Evolutionary conservation across 1,140 invertebrate species (phyloP), one percentile per base, ranked within the genome.

Genomic region (Drosophila nikananu): DNA sequence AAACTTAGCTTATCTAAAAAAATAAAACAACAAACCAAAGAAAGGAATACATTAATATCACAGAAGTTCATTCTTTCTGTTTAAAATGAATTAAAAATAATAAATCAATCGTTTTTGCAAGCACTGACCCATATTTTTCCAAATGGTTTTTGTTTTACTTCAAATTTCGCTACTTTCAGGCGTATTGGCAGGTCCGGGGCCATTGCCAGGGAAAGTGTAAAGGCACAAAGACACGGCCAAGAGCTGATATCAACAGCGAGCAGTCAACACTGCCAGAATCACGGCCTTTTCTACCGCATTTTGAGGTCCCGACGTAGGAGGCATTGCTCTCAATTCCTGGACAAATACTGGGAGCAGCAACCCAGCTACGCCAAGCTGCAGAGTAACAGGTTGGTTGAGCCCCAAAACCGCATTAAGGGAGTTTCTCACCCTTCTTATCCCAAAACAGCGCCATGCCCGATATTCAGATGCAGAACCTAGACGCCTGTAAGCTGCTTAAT

Each of bases 381-480:
- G 13, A 82, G 67, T 58, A 86, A 92, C 58, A 87, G 83, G 91
- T 92, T 35, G 66, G 60, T 12, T 7, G 21, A 39, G 3, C 35
- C 35, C 13, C 15, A 23, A n/a, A 25, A 15, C 21, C n/a, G 21
- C 35, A 51, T 5, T 2, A n/a, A 37, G 15, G 44, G n/a, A 17
- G 30, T 4, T n/a, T 32, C 9, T n/a, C 17, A 35, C 30, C 27
- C 27, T 15, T 23, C 6, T 19, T 2, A 55, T n/a, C 48, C 12
- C 12, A 25, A 35, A 1, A 35, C 27, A 83, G 76, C 9, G 62
- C 55, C 17, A 60, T 74, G 25, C 52, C 86, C 25, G 91, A 92
- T 23, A 92, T 92, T 66, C 91, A 92, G 25, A 61, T 92, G 10
- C 91, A 92, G 48, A 92, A 91, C 65, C 72, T 92, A 17, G 87